These are phyloP conservation scores for Ophiothrix spiculata DNA, from an alignment of 35 echinoderm and acorn worm genomes.

Conservation along the genomic window DNA sequence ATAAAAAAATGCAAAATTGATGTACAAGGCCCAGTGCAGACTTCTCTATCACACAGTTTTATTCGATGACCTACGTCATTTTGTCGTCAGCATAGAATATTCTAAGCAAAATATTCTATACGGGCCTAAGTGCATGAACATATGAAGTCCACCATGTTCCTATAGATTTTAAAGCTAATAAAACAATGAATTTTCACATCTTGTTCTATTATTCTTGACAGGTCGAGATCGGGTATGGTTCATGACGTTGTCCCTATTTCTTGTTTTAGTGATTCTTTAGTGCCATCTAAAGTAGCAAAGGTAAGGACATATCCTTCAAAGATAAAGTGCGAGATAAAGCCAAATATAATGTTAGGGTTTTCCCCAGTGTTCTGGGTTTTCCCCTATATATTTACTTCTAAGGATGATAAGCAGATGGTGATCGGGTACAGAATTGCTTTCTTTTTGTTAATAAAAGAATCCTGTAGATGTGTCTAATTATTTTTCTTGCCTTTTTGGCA, in stretches of 20 bases:
- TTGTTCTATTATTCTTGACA: constrained; percentile 13
- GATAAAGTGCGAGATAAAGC: not conserved
- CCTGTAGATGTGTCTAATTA: not conserved
- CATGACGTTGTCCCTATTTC: constrained; percentile 76
- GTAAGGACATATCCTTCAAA: constrained; percentile 19
- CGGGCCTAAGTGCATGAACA: too few species aligned
- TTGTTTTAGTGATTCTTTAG: constrained; percentile 55
- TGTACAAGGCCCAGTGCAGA: too few species aligned
- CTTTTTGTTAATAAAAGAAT: not conserved
- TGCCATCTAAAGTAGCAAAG: constrained; percentile 85
- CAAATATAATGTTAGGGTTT: not conserved
- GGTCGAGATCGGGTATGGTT: constrained; percentile 66
- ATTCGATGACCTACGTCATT: too few species aligned
- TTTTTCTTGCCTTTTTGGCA: not conserved
- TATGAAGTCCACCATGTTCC: too few species aligned
- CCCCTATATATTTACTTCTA: not conserved
- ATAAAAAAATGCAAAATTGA: too few species aligned
- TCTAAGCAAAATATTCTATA: too few species aligned
- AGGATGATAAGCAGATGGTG: not conserved
- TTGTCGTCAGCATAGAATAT: too few species aligned
- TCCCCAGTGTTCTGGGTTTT: not conserved
- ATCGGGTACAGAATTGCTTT: not conserved
- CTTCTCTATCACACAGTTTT: too few species aligned
- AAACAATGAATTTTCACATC: too few species aligned
- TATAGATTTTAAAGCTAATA: too few species aligned